A percentile compares a stretch with the other conserved stretches of the same genome.
These are phyloP conservation scores for Rhaphigaster nebulosa DNA, from an alignment of 2,888 invertebrate genomes.

Conservation along the genomic window DNA sequence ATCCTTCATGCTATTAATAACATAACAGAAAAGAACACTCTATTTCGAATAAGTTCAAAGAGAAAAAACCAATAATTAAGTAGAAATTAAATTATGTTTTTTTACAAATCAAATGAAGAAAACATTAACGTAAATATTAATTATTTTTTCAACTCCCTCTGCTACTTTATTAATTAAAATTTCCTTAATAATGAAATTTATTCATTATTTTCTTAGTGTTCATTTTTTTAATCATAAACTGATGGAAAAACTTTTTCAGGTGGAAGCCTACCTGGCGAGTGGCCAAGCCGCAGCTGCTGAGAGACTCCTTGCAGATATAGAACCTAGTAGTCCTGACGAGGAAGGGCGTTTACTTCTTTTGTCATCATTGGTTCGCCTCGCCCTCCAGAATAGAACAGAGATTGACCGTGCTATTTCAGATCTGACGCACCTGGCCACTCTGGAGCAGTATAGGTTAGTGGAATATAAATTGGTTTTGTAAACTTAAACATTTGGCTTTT, in stretches of 20 bases:
- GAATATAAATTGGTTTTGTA: not conserved
- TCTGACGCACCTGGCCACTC: slow-evolving; percentile 78
- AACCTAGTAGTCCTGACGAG: slow-evolving; percentile 76
- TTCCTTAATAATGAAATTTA: no score
- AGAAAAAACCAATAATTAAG: no score
- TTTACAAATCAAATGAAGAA: no score
- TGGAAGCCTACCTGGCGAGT: slow-evolving; percentile 59
- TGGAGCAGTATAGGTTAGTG: slow-evolving; percentile 74
- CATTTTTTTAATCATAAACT: not conserved
- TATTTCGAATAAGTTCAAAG: no score
- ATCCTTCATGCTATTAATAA: no score
- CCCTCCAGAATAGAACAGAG: slow-evolving; percentile 85
- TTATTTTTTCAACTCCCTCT: no score
- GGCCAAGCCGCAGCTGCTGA: slow-evolving; percentile 71
- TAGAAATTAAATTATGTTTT: no score
- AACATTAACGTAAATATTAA: no score
- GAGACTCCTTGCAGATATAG: slow-evolving; percentile 76
- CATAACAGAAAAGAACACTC: no score
- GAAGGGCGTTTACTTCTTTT: slow-evolving; percentile 79
- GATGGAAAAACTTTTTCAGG: not conserved
- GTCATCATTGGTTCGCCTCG: slow-evolving; percentile 85
- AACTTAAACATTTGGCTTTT: not conserved
- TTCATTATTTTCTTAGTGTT: no score
- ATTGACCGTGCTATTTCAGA: slow-evolving; percentile 89
- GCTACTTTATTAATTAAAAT: no score